These are phyloP conservation scores for Propithecus deckenii DNA, from an alignment of 2,797 vertebrate species.

Conservation along the genomic window DNA sequence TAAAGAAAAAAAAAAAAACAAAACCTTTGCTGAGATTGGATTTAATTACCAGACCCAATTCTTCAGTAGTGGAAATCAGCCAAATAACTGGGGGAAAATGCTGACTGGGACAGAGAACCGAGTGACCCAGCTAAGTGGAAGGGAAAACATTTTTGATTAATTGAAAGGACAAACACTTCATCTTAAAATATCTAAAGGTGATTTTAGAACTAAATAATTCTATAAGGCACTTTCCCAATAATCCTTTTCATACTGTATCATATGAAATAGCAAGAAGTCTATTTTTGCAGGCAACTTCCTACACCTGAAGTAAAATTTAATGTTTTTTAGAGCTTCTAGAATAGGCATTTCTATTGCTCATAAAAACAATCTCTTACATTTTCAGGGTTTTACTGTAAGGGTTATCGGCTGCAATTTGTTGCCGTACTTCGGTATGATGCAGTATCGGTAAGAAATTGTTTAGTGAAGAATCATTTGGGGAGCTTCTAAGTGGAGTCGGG, in stretches of 20 bases:
- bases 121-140: slow-evolving; percentile 55
- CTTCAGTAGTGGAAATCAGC: slow-evolving; percentile 62
- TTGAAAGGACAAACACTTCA: slow-evolving; percentile 56
- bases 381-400: slow-evolving; percentile 32
- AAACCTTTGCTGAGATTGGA: slow-evolving; percentile 20
- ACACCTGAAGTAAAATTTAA: slow-evolving; percentile 12
- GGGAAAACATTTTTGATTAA: slow-evolving; percentile 67
- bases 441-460: neutral
- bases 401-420: slow-evolving; percentile 39
- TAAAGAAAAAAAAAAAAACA: neutral
- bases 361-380: slow-evolving; percentile 8
- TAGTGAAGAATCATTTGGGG: slow-evolving; percentile 61
- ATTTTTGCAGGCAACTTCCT: neutral
- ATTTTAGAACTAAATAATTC: neutral
- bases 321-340: neutral
- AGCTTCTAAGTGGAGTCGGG: slow-evolving; percentile 21
- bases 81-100: neutral
- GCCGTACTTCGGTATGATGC: slow-evolving; percentile 32
- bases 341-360: neutral
- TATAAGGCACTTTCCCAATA: neutral
- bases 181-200: neutral
- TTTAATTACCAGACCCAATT: slow-evolving; percentile 61
- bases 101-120: slow-evolving; percentile 38
- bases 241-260: neutral
- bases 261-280: neutral